Evolutionary conservation across 2,797 vertebrate genomes (phyloP).

Genomic region (Lepus oiostolus): DNA sequence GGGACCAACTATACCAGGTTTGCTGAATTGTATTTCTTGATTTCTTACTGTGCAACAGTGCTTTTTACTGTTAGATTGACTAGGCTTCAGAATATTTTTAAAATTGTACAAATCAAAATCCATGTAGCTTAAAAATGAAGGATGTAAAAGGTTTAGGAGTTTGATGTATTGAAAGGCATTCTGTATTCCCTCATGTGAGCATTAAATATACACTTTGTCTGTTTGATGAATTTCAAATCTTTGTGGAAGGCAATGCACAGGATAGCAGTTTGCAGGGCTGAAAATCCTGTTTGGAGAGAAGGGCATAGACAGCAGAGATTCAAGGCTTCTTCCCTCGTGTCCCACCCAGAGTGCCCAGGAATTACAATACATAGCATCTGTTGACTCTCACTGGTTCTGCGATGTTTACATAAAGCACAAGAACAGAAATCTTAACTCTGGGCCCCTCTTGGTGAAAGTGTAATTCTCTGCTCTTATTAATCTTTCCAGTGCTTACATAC

Average conservation of each 20-base stretch:
- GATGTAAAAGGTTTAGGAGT: slow-evolving; percentile 92
- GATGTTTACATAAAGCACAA: not conserved
- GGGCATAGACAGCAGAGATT: slow-evolving; percentile 71
- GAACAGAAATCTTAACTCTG: slow-evolving; percentile 2
- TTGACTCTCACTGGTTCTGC: slow-evolving; percentile 25
- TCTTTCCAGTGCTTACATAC: not conserved
- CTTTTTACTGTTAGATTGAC: slow-evolving; percentile 93
- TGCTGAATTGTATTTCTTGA: slow-evolving; percentile 93
- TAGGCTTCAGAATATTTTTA: slow-evolving; percentile 92
- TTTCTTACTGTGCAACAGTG: slow-evolving; percentile 93
- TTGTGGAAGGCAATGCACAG: slow-evolving; percentile 84
- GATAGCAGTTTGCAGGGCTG: slow-evolving; percentile 79
- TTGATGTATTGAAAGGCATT: slow-evolving; percentile 92
- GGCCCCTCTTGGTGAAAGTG: not conserved
- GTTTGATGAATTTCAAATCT: slow-evolving; percentile 91
- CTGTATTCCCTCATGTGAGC: slow-evolving; percentile 90
- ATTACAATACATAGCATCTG: not conserved
- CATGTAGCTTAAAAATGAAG: slow-evolving; percentile 93
- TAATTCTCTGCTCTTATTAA: not conserved
- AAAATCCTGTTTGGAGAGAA: slow-evolving; percentile 81
- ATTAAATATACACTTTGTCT: slow-evolving; percentile 92
- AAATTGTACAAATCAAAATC: slow-evolving; percentile 93
- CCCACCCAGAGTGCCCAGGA: slow-evolving; percentile 53
- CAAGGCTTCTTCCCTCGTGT: slow-evolving; percentile 68
- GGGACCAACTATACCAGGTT: slow-evolving; percentile 92